Percentiles rank a stretch among this genome's conserved stretches.
Conservation (phyloP, 2,113 vertebrate species). For the Taxidea taxus region DNA sequence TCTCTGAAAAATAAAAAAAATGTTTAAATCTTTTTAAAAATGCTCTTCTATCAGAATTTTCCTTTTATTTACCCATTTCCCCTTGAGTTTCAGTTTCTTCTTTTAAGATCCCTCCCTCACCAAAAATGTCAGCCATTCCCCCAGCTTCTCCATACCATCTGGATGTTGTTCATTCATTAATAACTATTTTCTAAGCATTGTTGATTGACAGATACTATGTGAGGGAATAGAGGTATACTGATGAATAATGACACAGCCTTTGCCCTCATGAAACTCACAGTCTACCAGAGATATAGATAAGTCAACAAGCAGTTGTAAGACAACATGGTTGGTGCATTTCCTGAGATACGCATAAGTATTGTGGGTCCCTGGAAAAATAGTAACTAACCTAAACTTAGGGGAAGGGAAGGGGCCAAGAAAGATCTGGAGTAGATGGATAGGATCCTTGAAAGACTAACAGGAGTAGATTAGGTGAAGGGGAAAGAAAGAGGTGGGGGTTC, state of each 20-base stretch:
- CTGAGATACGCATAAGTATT: background rate
- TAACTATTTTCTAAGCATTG: conserved; percentile 14
- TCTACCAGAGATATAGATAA: background rate
- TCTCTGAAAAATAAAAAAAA: background rate
- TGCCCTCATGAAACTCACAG: conserved; percentile 29
- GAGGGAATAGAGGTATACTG: background rate
- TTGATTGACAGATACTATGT: conserved; percentile 10
- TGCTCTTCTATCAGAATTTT: background rate
- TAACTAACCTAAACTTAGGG: background rate
- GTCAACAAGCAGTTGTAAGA: conserved; percentile 5
- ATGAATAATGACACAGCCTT: background rate
- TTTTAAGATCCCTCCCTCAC: background rate
- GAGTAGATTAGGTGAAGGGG: background rate
- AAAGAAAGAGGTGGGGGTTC: background rate
- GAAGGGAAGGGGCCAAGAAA: background rate
- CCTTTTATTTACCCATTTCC: background rate
- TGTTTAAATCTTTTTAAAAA: too few relatives aligned
- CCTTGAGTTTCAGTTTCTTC: background rate
- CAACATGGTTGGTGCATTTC: background rate
- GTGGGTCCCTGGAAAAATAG: background rate
- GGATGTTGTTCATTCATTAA: conserved; percentile 4
- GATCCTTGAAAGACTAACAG: background rate
- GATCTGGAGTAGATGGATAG: background rate
- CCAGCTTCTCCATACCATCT: background rate
- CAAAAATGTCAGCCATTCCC: background rate